A percentile compares a stretch with the other conserved stretches of the same genome.
These are phyloP conservation scores for Zosterops lateralis DNA, from an alignment of 2,113 vertebrate genomes.

Conservation along the genomic window DNA sequence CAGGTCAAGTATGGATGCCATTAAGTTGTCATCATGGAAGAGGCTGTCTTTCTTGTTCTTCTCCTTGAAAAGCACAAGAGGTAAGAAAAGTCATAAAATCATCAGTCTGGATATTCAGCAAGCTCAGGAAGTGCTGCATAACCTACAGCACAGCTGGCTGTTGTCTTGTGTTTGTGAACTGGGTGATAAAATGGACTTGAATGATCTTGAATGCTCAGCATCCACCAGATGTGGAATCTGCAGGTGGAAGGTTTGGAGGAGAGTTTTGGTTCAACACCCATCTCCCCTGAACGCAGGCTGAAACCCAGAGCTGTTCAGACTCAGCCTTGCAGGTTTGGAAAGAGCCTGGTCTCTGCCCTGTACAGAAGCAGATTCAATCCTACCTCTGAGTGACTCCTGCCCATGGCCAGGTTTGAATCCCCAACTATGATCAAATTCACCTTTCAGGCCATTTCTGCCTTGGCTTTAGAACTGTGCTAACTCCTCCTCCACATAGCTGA, in stretches of 20 bases:
- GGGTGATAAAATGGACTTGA: neutral
- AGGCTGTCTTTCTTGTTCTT: slow-evolving; percentile 52
- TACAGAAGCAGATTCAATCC: neutral
- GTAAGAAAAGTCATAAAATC: neutral
- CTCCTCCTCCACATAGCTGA: neutral
- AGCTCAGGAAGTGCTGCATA: neutral
- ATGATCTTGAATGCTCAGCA: neutral
- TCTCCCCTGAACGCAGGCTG: neutral
- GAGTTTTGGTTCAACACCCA: neutral
- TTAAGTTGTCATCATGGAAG: slow-evolving; percentile 79
- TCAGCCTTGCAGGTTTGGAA: neutral
- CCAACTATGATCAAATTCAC: neutral
- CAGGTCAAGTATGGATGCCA: slow-evolving; percentile 85
- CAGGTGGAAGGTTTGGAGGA: neutral
- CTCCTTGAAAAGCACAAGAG: slow-evolving; percentile 58
- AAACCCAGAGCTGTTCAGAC: neutral
- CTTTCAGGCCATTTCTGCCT: neutral
- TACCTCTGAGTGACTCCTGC: neutral
- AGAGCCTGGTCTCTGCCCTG: neutral
- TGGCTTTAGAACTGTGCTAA: neutral
- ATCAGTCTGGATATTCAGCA: neutral
- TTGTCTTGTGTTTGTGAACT: neutral
- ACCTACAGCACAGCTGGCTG: neutral
- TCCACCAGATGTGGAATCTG: neutral
- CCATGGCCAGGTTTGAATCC: neutral